phyloP scores from a whole-genome alignment of 2,888 invertebrate species.

The Aricia artaxerxes region DNA sequence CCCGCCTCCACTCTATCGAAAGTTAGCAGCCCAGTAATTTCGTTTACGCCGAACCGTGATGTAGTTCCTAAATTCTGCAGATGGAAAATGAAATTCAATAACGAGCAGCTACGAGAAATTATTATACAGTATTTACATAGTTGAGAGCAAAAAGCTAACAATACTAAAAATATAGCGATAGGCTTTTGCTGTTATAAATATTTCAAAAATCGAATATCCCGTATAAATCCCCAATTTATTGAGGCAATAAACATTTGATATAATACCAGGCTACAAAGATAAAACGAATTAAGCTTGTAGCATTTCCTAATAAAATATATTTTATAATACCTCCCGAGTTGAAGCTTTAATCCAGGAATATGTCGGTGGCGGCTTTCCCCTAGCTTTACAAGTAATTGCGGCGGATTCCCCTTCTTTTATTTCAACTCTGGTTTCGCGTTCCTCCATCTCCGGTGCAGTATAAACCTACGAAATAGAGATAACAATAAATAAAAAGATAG shows the following conservation, averaged over 20 bases:
- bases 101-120: neutral
- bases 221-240: conserved; percentile 5
- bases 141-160: neutral
- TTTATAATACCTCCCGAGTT: conserved; percentile 77
- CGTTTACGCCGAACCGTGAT: conserved; percentile 83
- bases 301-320: conserved; percentile 26
- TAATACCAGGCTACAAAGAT: conserved; percentile 10
- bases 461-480: conserved; percentile 74
- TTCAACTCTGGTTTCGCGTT: conserved; percentile 81
- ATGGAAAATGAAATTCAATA: neutral
- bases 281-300: conserved; percentile 25
- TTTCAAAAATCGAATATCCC: conserved; percentile 16
- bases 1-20: conserved; percentile 88
- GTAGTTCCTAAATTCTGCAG: conserved; percentile 84
- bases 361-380: conserved; percentile 91
- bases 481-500: conserved; percentile 25
- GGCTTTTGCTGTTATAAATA: neutral
- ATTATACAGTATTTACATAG: neutral
- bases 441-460: conserved; percentile 86
- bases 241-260: conserved; percentile 14
- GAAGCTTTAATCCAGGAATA: conserved; percentile 91
- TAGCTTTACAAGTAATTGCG: conserved; percentile 87
- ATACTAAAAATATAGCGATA: neutral
- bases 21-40: conserved; percentile 85
- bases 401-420: conserved; percentile 91